phyloP scores from a whole-genome alignment of 1,140 invertebrate genomes.

The Telenomus remus region DNA sequence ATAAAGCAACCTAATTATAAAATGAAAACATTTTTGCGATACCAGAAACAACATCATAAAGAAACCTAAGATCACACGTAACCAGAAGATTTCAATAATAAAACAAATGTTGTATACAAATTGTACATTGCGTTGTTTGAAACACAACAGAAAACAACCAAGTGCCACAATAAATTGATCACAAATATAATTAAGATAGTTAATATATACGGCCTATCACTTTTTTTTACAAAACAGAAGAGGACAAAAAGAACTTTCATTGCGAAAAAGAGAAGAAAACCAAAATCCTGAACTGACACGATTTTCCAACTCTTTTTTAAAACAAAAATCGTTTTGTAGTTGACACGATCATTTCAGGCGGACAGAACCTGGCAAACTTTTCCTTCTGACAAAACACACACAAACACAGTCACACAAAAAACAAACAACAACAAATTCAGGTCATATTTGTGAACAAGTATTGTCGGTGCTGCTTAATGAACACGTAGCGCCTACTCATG shows the following conservation, averaged over 20 bases:
- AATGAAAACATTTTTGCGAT: too few species aligned
- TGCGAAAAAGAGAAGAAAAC: neutral
- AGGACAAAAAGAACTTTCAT: conserved; percentile 1
- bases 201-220: conserved; percentile 36
- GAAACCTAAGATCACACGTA: neutral
- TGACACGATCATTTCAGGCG: neutral
- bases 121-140: conserved; percentile 46
- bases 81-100: conserved; percentile 19
- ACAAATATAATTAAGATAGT: conserved; percentile 51
- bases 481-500: conserved; percentile 42
- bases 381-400: too few species aligned
- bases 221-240: conserved; percentile 31
- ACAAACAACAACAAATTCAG: conserved; percentile 5
- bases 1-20: too few species aligned
- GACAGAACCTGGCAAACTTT: conserved; percentile 1
- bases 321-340: conserved; percentile 1
- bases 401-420: too few species aligned
- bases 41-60: too few species aligned
- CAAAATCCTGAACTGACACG: conserved; percentile 10
- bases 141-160: conserved; percentile 14
- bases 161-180: conserved; percentile 48
- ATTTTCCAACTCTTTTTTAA: conserved; percentile 19
- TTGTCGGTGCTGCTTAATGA: conserved; percentile 35
- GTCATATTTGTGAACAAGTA: conserved; percentile 47
- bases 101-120: conserved; percentile 51